Evolutionary conservation across 2,113 vertebrate genomes (phyloP).

Genomic region (Girardinichthys multiradiatus): DNA sequence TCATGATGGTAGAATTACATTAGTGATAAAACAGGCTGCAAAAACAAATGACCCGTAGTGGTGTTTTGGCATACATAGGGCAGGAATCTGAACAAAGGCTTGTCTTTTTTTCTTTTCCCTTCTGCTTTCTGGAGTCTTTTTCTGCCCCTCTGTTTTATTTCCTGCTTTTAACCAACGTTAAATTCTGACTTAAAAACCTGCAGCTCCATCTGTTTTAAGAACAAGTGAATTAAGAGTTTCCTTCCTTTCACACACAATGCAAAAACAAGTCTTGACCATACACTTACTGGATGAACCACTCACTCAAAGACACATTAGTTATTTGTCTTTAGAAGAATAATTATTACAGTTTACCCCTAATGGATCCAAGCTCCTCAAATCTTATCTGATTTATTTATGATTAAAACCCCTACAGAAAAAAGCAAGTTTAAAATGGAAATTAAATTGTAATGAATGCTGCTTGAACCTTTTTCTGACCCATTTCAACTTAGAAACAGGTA

Average conservation of each 20-base stretch:
- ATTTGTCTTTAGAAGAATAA: neutral
- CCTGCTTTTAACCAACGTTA: conserved; percentile 22
- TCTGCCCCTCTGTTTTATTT: neutral
- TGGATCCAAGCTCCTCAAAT: conserved; percentile 1
- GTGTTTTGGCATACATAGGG: conserved; percentile 59
- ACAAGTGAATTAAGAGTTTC: neutral
- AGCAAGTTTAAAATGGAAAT: conserved; percentile 11
- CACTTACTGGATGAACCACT: neutral
- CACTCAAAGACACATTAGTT: neutral
- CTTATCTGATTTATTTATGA: conserved; percentile 32
- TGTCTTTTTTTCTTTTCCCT: neutral
- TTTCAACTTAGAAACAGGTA: conserved; percentile 32
- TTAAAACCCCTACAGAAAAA: conserved; percentile 24
- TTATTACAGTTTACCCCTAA: neutral
- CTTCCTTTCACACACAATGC: conserved; percentile 3
- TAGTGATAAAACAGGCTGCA: conserved; percentile 49
- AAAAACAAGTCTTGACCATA: conserved; percentile 13
- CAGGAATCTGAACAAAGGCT: conserved; percentile 23
- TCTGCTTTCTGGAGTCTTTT: neutral
- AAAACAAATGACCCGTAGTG: conserved; percentile 45
- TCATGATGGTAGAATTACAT: conserved; percentile 44
- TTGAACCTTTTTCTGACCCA: conserved; percentile 36
- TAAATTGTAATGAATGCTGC: conserved; percentile 34
- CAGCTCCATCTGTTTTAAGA: conserved; percentile 8
- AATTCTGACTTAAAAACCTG: neutral